Conservation (phyloP, 2,113 vertebrate species). For the Sander lucioperca region DNA sequence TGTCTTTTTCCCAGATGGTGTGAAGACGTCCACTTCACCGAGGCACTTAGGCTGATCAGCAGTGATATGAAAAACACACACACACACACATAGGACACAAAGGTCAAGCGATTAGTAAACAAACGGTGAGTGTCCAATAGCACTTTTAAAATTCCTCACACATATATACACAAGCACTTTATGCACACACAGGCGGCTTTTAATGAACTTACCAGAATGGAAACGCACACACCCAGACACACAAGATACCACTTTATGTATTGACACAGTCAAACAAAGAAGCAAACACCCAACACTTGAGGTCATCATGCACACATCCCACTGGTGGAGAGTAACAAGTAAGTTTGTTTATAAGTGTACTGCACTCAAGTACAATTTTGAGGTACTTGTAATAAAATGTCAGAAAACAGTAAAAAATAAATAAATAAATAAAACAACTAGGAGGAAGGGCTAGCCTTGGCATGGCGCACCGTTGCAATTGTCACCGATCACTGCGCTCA, state of each 20-base stretch:
- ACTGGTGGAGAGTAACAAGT: too few species aligned
- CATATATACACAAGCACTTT: neutral
- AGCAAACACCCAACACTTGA: neutral
- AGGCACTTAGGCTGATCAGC: conserved; percentile 16
- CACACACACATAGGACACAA: conserved; percentile 17
- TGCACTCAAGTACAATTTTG: too few species aligned
- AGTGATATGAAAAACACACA: conserved; percentile 3
- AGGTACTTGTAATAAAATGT: too few species aligned
- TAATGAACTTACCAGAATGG: conserved; percentile 33
- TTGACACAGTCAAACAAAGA: conserved; percentile 35
- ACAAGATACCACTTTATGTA: conserved; percentile 18
- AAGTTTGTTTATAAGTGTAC: too few species aligned
- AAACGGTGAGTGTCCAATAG: neutral
- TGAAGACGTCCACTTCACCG: conserved; percentile 1
- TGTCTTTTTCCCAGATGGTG: conserved; percentile 18
- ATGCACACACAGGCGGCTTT: conserved; percentile 9
- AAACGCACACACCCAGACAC: conserved; percentile 24
- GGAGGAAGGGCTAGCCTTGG: too few species aligned
- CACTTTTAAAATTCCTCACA: conserved; percentile 19
- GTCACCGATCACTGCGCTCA: too few species aligned
- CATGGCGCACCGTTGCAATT: too few species aligned
- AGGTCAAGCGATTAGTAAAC: conserved; percentile 21
- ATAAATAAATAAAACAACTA: too few species aligned
- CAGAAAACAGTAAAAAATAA: too few species aligned
- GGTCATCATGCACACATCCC: too few species aligned